Conservation (phyloP, 2,797 vertebrate genomes). For the Myotis pilosus region DNA sequence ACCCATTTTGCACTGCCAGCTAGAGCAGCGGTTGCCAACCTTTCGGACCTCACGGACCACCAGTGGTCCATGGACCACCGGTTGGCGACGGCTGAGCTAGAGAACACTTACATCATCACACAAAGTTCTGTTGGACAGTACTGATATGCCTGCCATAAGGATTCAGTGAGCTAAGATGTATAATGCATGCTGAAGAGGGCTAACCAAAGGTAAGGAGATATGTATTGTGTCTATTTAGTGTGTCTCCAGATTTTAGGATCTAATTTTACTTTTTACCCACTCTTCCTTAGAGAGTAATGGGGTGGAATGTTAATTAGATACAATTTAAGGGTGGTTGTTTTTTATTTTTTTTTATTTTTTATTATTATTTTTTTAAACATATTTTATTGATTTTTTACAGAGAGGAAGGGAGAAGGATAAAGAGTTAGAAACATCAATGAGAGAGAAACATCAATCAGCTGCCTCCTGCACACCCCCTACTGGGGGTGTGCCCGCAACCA, state of each 20-base stretch:
- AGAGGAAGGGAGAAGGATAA: too few relatives aligned
- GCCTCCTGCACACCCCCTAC: too few relatives aligned
- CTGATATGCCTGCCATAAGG: background rate
- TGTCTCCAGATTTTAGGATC: background rate
- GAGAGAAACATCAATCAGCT: too few relatives aligned
- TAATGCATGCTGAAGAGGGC: background rate
- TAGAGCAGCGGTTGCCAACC: background rate
- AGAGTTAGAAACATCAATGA: too few relatives aligned
- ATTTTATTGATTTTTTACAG: too few relatives aligned
- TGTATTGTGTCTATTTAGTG: background rate
- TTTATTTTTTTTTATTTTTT: background rate
- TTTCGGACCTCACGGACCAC: too few relatives aligned
- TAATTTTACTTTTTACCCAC: background rate
- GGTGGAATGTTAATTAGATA: background rate
- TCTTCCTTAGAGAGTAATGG: background rate
- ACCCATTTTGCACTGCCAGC: background rate
- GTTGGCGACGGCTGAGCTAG: too few relatives aligned
- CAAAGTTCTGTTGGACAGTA: background rate
- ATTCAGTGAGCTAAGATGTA: background rate
- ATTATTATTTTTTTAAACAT: too few relatives aligned
- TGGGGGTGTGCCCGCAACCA: too few relatives aligned
- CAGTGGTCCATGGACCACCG: too few relatives aligned
- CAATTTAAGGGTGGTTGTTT: background rate
- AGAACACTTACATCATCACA: background rate
- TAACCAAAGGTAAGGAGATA: background rate